A percentile compares a stretch with the other conserved stretches of the same genome.
Evolutionary conservation across 1,140 invertebrate genomes (phyloP).

Genomic region (Papilio polytes): DNA sequence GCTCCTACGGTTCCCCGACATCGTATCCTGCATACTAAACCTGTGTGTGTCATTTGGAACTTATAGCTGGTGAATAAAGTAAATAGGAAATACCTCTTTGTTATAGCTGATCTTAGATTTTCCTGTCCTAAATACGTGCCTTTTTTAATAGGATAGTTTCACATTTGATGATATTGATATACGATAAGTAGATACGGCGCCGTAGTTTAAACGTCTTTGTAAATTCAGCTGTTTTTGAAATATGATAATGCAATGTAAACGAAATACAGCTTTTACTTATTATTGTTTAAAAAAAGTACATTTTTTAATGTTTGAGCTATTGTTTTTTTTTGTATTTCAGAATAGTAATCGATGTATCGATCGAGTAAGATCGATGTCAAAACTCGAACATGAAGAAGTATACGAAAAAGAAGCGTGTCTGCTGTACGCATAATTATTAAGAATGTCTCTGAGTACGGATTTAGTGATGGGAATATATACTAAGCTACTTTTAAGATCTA

Average conservation of each 20-base stretch:
- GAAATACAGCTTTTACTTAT: neutral
- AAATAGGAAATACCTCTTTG: slow-evolving; percentile 22
- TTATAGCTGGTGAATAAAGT: slow-evolving; percentile 2
- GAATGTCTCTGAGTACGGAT: no score
- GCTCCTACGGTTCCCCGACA: neutral
- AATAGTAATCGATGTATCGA: no score
- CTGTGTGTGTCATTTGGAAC: neutral
- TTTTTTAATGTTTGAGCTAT: neutral
- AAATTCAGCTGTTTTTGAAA: slow-evolving; percentile 6
- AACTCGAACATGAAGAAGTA: no score
- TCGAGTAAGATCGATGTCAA: no score
- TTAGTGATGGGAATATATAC: no score
- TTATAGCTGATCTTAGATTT: slow-evolving; percentile 12
- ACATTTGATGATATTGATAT: neutral
- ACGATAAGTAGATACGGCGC: no score
- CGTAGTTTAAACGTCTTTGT: neutral
- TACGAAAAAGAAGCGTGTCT: no score
- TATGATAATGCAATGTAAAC: neutral
- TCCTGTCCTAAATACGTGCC: slow-evolving; percentile 3
- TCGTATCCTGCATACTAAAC: slow-evolving; percentile 25
- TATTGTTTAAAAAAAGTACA: neutral
- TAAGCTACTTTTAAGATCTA: no score
- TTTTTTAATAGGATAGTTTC: neutral
- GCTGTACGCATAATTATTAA: no score
- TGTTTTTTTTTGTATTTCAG: no score